Percentiles rank a stretch among this genome's conserved stretches.
Conservation (phyloP, 2,797 vertebrate species). For the Pelodytes ibericus region DNA sequence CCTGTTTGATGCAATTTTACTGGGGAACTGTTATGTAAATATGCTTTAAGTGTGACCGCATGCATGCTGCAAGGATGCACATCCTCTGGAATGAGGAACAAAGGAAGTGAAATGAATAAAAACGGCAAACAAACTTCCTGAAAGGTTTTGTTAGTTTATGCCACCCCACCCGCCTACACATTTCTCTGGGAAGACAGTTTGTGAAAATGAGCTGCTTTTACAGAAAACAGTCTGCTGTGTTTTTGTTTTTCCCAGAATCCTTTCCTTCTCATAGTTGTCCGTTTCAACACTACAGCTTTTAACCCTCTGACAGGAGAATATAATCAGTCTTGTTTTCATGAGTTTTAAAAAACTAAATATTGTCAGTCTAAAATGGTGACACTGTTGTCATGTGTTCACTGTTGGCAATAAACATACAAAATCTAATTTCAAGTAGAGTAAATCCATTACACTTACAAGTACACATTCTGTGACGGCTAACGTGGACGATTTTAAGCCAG, state of each 20-base stretch:
- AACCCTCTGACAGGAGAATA: too few relatives aligned
- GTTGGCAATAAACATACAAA: too few relatives aligned
- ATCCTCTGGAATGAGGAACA: slow-evolving; percentile 38
- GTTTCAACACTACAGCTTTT: not conserved
- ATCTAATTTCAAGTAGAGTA: too few relatives aligned
- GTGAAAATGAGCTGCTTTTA: not conserved
- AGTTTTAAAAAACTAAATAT: too few relatives aligned
- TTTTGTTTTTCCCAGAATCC: not conserved
- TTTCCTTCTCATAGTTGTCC: not conserved
- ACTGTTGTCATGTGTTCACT: too few relatives aligned
- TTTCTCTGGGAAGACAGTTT: slow-evolving; percentile 11
- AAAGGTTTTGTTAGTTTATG: slow-evolving; percentile 12
- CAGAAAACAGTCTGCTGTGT: not conserved
- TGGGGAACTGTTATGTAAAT: not conserved
- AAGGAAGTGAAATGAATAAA: slow-evolving; percentile 48
- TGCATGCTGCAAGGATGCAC: slow-evolving; percentile 42
- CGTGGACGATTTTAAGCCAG: too few relatives aligned
- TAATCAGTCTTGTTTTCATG: too few relatives aligned
- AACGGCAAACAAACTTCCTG: slow-evolving; percentile 50
- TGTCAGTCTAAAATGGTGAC: too few relatives aligned
- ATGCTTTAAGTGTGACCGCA: not conserved
- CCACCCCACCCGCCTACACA: slow-evolving; percentile 21
- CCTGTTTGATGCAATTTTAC: not conserved
- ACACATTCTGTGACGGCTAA: too few relatives aligned
- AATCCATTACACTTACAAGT: too few relatives aligned